Percentiles rank a stretch among this genome's conserved stretches.
Evolutionary conservation across 2,113 vertebrate species (phyloP).

Genomic region (Dipodomys merriami): DNA sequence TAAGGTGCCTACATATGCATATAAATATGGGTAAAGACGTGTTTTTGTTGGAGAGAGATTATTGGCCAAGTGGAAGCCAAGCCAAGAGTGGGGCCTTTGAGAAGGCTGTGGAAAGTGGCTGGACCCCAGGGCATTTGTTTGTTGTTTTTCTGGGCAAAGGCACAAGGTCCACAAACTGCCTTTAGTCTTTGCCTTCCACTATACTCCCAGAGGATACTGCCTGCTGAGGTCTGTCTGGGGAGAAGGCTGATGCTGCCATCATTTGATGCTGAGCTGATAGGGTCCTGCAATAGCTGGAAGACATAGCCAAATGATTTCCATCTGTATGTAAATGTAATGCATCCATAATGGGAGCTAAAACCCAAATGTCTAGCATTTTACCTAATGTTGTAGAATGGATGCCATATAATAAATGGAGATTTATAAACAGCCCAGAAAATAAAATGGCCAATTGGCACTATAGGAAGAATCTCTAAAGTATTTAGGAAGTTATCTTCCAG

Average conservation of each 20-base stretch:
- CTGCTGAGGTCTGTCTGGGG: background rate
- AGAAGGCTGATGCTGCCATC: background rate
- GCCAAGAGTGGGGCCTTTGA: background rate
- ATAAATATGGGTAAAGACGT: background rate
- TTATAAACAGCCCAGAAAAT: constrained; percentile 47
- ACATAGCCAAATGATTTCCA: constrained; percentile 49
- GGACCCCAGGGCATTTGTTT: background rate
- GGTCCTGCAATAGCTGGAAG: constrained; percentile 13
- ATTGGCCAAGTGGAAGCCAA: background rate
- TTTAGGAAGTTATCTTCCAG: constrained; percentile 9
- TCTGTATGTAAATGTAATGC: constrained; percentile 53
- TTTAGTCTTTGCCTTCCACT: background rate
- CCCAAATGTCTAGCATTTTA: constrained; percentile 39
- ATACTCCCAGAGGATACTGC: background rate
- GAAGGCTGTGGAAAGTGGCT: background rate
- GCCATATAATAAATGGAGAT: constrained; percentile 46
- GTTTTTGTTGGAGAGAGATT: background rate
- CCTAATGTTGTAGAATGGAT: constrained; percentile 46
- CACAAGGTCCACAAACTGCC: background rate
- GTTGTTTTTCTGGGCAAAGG: background rate
- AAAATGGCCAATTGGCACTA: constrained; percentile 30
- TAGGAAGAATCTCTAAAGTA: constrained; percentile 35
- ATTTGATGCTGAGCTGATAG: background rate
- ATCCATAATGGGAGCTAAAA: constrained; percentile 30
- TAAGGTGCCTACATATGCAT: background rate